These are phyloP conservation scores for Actinernus sp. DNA, from an alignment of 92 coral and sea anemone species.

Conservation along the genomic window DNA sequence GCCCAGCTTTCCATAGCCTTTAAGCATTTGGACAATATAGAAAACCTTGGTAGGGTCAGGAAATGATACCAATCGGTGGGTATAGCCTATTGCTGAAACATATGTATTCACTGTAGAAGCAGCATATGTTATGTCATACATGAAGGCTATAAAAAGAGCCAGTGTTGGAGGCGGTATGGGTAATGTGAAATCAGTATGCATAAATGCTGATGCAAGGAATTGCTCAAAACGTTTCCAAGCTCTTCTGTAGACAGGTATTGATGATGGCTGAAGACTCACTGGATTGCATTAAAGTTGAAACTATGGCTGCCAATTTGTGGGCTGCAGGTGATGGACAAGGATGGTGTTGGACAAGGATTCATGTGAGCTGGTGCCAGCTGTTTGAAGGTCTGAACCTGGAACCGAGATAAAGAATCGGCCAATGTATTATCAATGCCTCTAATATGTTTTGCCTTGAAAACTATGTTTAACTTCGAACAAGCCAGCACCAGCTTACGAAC, in stretches of 20 bases:
- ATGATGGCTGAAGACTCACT: constrained; percentile 65
- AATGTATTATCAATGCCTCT: constrained; percentile 7
- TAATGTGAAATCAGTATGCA: not conserved
- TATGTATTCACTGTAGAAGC: constrained; percentile 47
- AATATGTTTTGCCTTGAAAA: constrained; percentile 37
- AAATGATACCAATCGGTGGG: constrained; percentile 35
- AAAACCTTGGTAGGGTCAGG: constrained; percentile 53
- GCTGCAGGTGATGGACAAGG: constrained; percentile 49
- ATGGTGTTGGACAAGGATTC: constrained; percentile 38
- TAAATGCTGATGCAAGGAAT: constrained; percentile 6
- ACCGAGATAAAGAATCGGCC: constrained; percentile 41
- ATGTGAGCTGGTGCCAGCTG: constrained; percentile 34
- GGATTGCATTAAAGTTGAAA: constrained; percentile 28
- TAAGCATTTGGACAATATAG: constrained; percentile 42
- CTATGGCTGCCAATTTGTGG: constrained; percentile 52
- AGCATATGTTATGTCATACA: constrained; percentile 47
- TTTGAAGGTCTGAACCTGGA: constrained; percentile 41
- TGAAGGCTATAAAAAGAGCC: constrained; percentile 42
- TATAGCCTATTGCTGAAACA: constrained; percentile 52
- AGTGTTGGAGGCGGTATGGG: constrained; percentile 46
- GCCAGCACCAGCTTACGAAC: constrained; percentile 32
- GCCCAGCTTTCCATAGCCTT: constrained; percentile 51
- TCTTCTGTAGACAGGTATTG: constrained; percentile 63
- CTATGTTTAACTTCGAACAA: constrained; percentile 22
- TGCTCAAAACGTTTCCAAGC: constrained; percentile 59